phyloP scores from a whole-genome alignment of 2,888 invertebrate species.

The Drosophila antonietae region DNA sequence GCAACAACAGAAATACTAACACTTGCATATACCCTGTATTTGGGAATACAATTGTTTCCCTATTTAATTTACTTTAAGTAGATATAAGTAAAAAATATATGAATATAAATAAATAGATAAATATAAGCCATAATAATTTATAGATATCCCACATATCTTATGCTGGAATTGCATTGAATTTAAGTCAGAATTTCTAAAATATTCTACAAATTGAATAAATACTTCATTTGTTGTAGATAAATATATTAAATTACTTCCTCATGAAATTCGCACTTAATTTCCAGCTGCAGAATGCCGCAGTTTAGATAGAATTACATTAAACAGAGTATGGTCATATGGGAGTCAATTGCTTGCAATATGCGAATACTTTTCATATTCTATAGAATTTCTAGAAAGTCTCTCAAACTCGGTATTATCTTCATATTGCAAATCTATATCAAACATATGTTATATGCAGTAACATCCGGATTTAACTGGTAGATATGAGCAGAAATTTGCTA shows the following conservation, averaged over 20 bases:
- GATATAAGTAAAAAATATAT: not conserved
- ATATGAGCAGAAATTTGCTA: not conserved
- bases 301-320: constrained; percentile 8
- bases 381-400: not conserved
- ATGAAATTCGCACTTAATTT: not conserved
- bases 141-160: too few relatives aligned
- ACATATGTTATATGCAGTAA: constrained; percentile 21
- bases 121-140: not conserved
- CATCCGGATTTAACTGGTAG: constrained; percentile 49
- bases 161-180: not conserved
- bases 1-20: not conserved
- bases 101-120: not conserved
- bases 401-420: not conserved
- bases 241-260: not conserved
- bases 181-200: not conserved
- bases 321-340: not conserved
- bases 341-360: not conserved
- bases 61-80: not conserved
- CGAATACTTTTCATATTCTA: not conserved
- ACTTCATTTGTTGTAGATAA: not conserved
- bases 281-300: not conserved
- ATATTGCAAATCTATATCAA: not conserved
- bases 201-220: not conserved
- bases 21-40: constrained; percentile 1
- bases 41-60: not conserved